Evolutionary conservation across 2,888 invertebrate genomes (phyloP), one percentile per base, ranked within the genome.

Genomic region (Ypsolopha scabrella): DNA sequence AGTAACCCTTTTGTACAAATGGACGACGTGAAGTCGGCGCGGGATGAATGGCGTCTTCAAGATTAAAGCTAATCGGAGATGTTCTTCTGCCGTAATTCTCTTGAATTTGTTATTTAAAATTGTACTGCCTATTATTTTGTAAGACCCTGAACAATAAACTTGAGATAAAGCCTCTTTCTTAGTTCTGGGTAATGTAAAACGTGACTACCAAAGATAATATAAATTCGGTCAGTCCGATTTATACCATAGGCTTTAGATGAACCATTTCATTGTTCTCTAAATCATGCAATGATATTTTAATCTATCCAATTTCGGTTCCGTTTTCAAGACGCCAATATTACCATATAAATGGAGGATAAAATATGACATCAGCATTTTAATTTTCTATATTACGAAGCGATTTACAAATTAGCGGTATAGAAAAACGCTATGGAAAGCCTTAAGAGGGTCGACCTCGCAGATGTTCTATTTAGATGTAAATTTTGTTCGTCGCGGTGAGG

Each of bases 391-490:
- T 81, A 85, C 82, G 78, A 65, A 76, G 69, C 80, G 83, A 85
- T 86, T 85, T 85, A 80, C 82, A 85, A 86, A 86, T 85, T 86
- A 86, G 82, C 81, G 76, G 74, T 75, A 79, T 81, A 86, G 85
- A 82, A 85, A 82, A 83, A 80, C 69, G 77, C 69, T 62, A 64
- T 69, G 67, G 70, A 73, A 49, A 72, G 70, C 72, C 77, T 80
- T 75, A 67, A 78, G 82, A 80, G 85, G 85, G 83, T 80, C 75
- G 79, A 73, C 67, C 74, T 62, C 72, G 77, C 85, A 85, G 85
- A 85, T 85, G 85, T 85, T 81, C 85, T 78, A 86, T 85, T 86
- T 86, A 85, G 82, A 86, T 86, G 85, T 85, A 86, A 86, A 86
- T 86, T 86, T 73, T 35, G 56, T 64, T 67, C 67, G 72, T 65